A percentile compares a stretch with the other conserved stretches of the same genome.
These are phyloP conservation scores for Pipra filicauda DNA, from an alignment of 2,113 vertebrate genomes.

Conservation along the genomic window DNA sequence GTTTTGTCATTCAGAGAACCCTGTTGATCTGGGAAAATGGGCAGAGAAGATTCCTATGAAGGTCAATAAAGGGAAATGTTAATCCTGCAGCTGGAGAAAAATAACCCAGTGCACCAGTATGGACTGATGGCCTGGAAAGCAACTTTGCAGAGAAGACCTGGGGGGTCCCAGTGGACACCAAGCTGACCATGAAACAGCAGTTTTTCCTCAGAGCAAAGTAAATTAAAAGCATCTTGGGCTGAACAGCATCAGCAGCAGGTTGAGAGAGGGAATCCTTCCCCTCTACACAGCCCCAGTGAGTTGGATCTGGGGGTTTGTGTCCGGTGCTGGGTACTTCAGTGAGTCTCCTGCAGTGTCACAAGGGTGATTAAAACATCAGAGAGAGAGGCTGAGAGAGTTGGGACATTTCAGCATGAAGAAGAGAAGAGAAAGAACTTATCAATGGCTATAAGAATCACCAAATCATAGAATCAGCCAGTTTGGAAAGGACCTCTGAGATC, in stretches of 20 bases:
- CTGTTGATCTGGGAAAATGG: neutral
- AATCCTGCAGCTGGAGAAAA: neutral
- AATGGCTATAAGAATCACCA: no score
- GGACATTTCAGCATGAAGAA: neutral
- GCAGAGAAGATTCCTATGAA: neutral
- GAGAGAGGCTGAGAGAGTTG: neutral
- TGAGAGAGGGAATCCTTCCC: neutral
- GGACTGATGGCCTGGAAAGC: neutral
- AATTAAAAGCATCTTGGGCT: neutral
- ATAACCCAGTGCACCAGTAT: neutral
- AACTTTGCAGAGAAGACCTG: neutral
- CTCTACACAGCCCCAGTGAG: neutral
- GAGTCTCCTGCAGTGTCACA: neutral
- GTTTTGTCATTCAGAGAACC: neutral
- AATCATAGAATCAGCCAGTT: no score
- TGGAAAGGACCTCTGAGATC: no score
- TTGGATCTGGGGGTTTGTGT: fast-evolving
- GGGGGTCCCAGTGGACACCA: neutral
- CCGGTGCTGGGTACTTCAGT: neutral
- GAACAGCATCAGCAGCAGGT: neutral
- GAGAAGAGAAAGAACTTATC: neutral
- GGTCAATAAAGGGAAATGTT: neutral
- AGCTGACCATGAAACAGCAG: neutral
- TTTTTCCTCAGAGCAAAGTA: neutral
- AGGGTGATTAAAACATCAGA: neutral